These are phyloP conservation scores for Acrocephalus kingi DNA, from an alignment of 2,113 vertebrate genomes.

Conservation along the genomic window DNA sequence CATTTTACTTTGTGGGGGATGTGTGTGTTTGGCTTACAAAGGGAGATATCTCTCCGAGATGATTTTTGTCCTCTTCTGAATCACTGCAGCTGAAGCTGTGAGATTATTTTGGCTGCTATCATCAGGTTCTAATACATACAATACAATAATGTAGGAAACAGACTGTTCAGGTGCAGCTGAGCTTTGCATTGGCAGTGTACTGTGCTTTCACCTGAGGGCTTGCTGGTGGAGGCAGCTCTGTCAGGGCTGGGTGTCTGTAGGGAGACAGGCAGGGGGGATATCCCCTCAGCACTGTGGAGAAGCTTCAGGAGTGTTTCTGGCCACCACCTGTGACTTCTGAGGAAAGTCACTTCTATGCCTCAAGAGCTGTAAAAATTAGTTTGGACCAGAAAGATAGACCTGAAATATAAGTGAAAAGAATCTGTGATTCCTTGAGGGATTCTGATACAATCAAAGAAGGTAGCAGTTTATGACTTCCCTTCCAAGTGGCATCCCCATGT, in stretches of 20 bases:
- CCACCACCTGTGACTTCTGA: not conserved
- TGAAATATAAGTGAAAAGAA: not conserved
- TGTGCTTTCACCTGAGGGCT: not conserved
- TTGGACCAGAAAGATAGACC: not conserved
- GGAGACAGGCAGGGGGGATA: not conserved
- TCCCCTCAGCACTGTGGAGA: accelerated
- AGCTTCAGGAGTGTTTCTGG: not conserved
- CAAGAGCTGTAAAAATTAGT: not conserved
- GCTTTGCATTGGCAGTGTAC: not conserved
- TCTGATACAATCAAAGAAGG: not conserved
- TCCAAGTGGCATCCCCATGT: not conserved
- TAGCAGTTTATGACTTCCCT: not conserved
- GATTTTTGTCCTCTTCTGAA: not conserved
- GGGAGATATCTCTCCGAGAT: not conserved
- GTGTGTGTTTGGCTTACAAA: not conserved
- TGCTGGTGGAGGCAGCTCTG: not conserved
- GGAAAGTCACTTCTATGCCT: not conserved
- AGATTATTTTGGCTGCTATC: not conserved
- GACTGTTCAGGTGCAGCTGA: not conserved
- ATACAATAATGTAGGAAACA: not conserved
- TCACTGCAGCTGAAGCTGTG: not conserved
- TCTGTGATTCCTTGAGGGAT: not conserved
- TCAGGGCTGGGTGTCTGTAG: not conserved
- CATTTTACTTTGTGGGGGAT: not conserved
- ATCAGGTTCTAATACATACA: not conserved